Base-by-base conservation (phyloP, 2,113 vertebrate genomes). In the Campylomormyrus tamandua region DNA sequence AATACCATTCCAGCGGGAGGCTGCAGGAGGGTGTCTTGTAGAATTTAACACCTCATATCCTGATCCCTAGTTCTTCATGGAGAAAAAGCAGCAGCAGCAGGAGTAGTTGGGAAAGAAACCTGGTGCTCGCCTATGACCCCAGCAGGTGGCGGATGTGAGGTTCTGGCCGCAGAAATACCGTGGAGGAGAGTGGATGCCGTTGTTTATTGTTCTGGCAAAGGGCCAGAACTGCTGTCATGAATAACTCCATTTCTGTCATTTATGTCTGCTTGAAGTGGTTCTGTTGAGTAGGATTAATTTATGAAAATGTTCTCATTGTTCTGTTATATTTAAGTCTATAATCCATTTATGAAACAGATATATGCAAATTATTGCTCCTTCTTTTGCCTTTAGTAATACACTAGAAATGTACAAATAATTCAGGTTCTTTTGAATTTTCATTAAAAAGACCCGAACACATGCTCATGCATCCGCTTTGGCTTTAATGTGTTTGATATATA, bases 1-100 rank as follows among this genome's bases (percentile, higher is more conserved):
- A 39, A 39, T 77, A 77, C 31, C 27, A 39, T 39, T 77, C 70
- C 35, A 39, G 5, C 5, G 5, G 42, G 19, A 10, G 46, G 42
- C 7, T 85, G 42, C 46, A 24, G 39, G 83, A 21, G 17, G 83
- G 24, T 45, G 83, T n/a, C 74, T 46, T 6, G 70, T 52, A 39
- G 5, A 85, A 5, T 80, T 80, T 88, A 50, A 85, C 3, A 77
- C 45, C 58, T 21, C 15, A 2, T 56, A 85, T 8, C 56, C 62
- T 87, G 17, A 90, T 21, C 89, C 88, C 35, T 42, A 96, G 95
- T 96, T 96, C 91, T 96, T 96, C 89, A 53, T 92, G 91, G 94
- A 94, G 70, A 96, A 95, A 89, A 95, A 93, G 90, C 91, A 92
- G 88, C 91, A 87, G 88, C 91, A 87, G 91, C 90, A 91, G 89